These are phyloP conservation scores for Fregata magnificens DNA, from an alignment of 2,113 vertebrate genomes.

Conservation along the genomic window DNA sequence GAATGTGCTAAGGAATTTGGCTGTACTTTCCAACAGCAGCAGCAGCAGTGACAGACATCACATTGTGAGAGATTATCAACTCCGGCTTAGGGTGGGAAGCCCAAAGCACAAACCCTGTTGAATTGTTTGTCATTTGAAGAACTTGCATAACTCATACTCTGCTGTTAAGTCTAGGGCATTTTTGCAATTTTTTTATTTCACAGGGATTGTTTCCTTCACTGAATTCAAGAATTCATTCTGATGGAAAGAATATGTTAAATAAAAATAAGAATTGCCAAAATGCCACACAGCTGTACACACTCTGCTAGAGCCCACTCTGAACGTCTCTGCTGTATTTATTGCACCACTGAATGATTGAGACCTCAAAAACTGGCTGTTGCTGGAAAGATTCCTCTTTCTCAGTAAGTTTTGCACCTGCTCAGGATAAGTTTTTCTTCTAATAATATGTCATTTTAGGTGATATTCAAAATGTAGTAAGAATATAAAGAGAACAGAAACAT, in stretches of 20 bases:
- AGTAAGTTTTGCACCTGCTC: neutral
- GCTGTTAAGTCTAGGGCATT: neutral
- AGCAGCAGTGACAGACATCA: neutral
- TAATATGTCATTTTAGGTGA: neutral
- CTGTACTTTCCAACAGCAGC: neutral
- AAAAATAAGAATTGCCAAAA: neutral
- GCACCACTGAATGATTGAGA: neutral
- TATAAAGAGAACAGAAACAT: neutral
- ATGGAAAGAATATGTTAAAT: neutral
- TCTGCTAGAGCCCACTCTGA: neutral
- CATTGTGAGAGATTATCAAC: neutral
- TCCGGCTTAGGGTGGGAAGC: neutral
- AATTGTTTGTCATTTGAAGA: neutral
- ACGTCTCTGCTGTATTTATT: neutral
- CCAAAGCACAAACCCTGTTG: neutral
- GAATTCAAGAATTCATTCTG: neutral
- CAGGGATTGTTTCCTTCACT: neutral
- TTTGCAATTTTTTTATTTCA: neutral
- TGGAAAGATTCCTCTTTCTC: neutral
- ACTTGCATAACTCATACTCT: neutral
- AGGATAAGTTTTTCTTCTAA: neutral
- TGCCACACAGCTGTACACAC: neutral
- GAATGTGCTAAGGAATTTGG: neutral
- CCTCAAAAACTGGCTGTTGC: neutral
- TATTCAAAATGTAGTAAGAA: neutral